phyloP scores from a whole-genome alignment of 2,113 vertebrate genomes.

The Probosciger aterrimus region DNA sequence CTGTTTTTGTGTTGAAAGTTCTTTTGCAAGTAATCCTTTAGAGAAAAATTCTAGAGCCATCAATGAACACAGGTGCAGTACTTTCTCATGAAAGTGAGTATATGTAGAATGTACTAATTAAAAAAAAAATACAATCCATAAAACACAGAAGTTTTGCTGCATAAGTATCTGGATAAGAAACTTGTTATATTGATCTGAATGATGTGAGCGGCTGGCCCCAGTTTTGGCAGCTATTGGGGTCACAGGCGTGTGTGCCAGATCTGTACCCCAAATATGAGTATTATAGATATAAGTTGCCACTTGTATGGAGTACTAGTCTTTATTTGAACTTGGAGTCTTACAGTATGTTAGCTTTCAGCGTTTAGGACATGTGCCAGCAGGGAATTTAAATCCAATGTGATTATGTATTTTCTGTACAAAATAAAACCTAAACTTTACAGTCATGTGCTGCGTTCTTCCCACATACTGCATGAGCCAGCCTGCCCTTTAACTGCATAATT shows the following conservation, averaged over 20 bases:
- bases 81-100: rapidly evolving
- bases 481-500: neutral
- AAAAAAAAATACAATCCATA: neutral
- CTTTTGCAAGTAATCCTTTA: neutral
- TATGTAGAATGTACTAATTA: neutral
- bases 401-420: neutral
- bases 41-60: neutral
- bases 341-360: neutral
- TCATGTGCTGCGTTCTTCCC: neutral
- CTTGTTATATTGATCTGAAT: neutral
- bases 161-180: neutral
- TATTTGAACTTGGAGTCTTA: neutral
- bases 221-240: neutral
- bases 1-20: neutral
- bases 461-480: neutral
- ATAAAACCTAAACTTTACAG: neutral
- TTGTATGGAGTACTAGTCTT: neutral
- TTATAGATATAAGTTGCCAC: neutral
- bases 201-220: neutral
- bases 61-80: neutral
- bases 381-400: neutral
- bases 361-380: neutral
- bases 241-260: neutral
- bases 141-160: neutral
- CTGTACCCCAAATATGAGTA: neutral